phyloP scores from a whole-genome alignment of 2,113 vertebrate species.

The Alces alces region DNA sequence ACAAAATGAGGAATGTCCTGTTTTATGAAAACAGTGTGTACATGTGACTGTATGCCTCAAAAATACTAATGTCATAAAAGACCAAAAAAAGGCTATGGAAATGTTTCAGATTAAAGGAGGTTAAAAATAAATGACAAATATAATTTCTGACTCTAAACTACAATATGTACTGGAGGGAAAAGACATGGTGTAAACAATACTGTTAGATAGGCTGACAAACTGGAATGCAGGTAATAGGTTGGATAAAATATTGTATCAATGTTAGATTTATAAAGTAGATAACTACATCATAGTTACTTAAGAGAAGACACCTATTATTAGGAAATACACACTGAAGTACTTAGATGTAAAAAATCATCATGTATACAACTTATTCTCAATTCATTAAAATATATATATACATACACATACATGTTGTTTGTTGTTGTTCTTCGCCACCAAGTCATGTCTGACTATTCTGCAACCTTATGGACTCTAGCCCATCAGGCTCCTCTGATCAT shows the following conservation, averaged over 20 bases:
- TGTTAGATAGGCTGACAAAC: not conserved
- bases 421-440: not conserved
- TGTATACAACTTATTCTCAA: not conserved
- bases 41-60: not conserved
- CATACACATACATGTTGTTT: not conserved
- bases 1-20: not conserved
- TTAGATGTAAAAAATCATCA: not conserved
- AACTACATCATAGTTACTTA: not conserved
- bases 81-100: not conserved
- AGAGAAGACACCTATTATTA: not conserved
- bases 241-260: not conserved
- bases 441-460: not conserved
- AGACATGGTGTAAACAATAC: not conserved
- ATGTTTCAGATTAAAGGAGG: not conserved
- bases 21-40: not conserved
- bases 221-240: not conserved
- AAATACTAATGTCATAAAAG: not conserved
- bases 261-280: not conserved
- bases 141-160: not conserved
- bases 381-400: not conserved
- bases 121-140: not conserved
- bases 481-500: not conserved
- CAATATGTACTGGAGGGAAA: not conserved
- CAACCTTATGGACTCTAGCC: not conserved
- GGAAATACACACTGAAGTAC: not conserved